phyloP scores from a whole-genome alignment of 2,797 vertebrate species.

The Cephalopachus bancanus region DNA sequence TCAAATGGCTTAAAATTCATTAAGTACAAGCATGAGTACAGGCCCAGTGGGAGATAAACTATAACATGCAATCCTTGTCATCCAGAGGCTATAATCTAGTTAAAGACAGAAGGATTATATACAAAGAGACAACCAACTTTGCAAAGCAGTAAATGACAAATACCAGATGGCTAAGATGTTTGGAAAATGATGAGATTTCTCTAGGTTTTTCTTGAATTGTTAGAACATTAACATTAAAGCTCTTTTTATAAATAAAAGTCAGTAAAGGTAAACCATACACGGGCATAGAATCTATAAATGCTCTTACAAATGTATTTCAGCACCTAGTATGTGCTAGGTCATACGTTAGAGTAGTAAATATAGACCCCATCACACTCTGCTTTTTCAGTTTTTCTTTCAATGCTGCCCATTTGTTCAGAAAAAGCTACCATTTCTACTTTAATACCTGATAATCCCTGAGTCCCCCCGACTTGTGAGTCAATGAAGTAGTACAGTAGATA shows the following conservation, averaged over 20 bases:
- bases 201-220: background rate
- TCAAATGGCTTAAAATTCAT: constrained; percentile 58
- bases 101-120: constrained; percentile 51
- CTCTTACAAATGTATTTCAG: constrained; percentile 12
- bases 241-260: constrained; percentile 49
- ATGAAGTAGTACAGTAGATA: background rate
- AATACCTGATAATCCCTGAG: background rate
- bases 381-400: background rate
- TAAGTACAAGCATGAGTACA: constrained; percentile 27
- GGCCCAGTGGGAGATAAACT: background rate
- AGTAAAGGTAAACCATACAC: background rate
- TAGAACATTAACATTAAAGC: background rate
- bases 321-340: background rate
- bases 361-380: background rate
- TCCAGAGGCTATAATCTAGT: background rate
- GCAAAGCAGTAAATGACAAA: constrained; percentile 51
- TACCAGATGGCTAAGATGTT: constrained; percentile 44
- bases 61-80: background rate
- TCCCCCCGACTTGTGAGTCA: background rate
- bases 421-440: background rate
- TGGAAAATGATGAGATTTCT: constrained; percentile 6
- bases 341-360: background rate
- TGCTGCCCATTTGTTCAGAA: background rate
- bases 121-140: constrained; percentile 8
- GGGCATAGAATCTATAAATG: background rate